Conservation (phyloP, 2,113 vertebrate genomes). For the Corythoichthys intestinalis region DNA sequence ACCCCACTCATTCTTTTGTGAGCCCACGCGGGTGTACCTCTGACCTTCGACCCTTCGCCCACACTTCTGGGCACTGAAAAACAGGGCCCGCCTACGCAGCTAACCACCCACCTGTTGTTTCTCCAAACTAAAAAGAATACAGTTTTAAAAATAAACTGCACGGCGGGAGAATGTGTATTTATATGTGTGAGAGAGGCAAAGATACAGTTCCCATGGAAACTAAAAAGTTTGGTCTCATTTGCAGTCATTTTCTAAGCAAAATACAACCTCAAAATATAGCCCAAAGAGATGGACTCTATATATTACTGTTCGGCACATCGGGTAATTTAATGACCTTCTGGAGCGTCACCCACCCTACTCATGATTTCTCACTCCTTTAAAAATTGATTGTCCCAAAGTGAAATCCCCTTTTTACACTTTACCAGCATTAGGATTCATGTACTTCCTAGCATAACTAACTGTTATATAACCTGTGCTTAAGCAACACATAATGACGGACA, state of each 20-base stretch:
- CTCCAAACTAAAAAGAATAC: conserved; percentile 41
- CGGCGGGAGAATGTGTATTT: conserved; percentile 28
- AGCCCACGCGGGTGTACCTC: conserved; percentile 25
- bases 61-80: conserved; percentile 24
- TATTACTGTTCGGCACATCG: background rate
- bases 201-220: conserved; percentile 70
- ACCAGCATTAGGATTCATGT: conserved; percentile 5
- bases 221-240: conserved; percentile 60
- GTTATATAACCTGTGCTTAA: conserved; percentile 31
- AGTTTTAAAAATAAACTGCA: conserved; percentile 55
- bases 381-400: background rate
- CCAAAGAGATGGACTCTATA: background rate
- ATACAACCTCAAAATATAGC: conserved; percentile 18
- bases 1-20: conserved; percentile 26
- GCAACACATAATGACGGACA: conserved; percentile 1
- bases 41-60: conserved; percentile 27
- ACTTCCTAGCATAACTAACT: conserved; percentile 8
- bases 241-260: conserved; percentile 50
- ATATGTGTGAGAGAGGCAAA: conserved; percentile 29
- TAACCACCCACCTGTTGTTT: conserved; percentile 58
- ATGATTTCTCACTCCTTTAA: background rate
- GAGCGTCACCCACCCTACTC: too few species aligned
- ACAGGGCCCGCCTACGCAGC: conserved; percentile 12
- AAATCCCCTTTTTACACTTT: conserved; percentile 5
- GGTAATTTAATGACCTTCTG: background rate